Evolutionary conservation across 2,797 vertebrate species (phyloP).

Genomic region (Semaprochilodus insignis): DNA sequence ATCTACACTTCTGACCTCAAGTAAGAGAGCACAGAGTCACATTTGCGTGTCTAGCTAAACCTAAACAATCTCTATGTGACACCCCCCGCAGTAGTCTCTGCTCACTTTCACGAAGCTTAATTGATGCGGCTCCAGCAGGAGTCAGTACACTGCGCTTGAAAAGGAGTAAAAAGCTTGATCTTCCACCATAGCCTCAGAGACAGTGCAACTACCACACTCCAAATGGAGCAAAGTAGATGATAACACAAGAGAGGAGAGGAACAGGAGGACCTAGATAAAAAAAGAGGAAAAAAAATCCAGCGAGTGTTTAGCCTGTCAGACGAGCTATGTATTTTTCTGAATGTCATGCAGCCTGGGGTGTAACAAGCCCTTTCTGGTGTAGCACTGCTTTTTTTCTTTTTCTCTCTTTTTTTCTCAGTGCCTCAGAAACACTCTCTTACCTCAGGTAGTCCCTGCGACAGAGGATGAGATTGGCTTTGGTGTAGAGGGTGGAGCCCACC

Average conservation of each 20-base stretch:
- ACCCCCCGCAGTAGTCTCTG: slow-evolving; percentile 35
- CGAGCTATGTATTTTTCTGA: slow-evolving; percentile 37
- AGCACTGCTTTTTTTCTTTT: slow-evolving; percentile 17
- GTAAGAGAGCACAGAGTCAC: slow-evolving; percentile 48
- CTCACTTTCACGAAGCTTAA: slow-evolving; percentile 37
- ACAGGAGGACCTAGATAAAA: slow-evolving; percentile 26
- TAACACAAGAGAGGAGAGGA: slow-evolving; percentile 4
- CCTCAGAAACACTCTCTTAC: slow-evolving; percentile 71
- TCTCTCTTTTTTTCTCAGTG: background rate
- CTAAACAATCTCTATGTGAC: slow-evolving; percentile 30
- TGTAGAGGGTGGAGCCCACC: slow-evolving; percentile 97
- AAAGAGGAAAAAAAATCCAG: slow-evolving; percentile 15
- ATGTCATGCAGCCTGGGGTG: slow-evolving; percentile 54
- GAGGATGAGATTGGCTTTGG: slow-evolving; percentile 98
- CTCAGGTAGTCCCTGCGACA: slow-evolving; percentile 97
- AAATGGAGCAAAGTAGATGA: slow-evolving; percentile 23
- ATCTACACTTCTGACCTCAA: background rate
- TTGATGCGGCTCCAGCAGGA: background rate
- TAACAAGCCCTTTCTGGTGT: slow-evolving; percentile 63
- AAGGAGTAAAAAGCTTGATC: slow-evolving; percentile 48
- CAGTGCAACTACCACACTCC: slow-evolving; percentile 28
- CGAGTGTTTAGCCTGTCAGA: slow-evolving; percentile 1
- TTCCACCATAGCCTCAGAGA: slow-evolving; percentile 40
- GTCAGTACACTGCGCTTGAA: slow-evolving; percentile 9
- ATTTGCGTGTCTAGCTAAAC: slow-evolving; percentile 42